phyloP scores from a whole-genome alignment of 92 coral and sea anemone species.

The Desmophyllum pertusum region DNA sequence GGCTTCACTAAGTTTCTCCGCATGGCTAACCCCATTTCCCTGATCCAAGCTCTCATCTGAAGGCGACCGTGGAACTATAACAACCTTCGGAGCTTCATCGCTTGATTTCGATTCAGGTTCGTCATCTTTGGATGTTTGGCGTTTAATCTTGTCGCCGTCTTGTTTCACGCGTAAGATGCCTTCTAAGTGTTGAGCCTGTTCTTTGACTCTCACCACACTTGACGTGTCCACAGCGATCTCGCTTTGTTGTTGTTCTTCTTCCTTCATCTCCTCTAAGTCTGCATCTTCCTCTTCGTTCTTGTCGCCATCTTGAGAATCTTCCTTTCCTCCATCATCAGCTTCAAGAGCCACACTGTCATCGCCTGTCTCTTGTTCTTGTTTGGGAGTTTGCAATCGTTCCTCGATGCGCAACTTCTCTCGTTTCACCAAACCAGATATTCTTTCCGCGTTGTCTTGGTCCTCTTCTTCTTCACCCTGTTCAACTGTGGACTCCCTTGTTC shows the following conservation, averaged over 20 bases:
- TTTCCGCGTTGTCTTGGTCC: constrained; percentile 11
- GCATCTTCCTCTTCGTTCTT: neutral
- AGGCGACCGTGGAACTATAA: constrained; percentile 33
- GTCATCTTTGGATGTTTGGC: constrained; percentile 27
- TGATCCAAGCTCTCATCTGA: neutral
- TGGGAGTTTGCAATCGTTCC: constrained; percentile 24
- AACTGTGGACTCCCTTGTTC: neutral
- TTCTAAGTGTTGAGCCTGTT: constrained; percentile 84
- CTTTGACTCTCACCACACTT: constrained; percentile 79
- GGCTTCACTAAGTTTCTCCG: constrained; percentile 3
- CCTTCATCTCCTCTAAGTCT: neutral
- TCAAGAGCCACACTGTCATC: neutral
- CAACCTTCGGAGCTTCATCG: constrained; percentile 27
- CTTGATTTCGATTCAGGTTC: neutral
- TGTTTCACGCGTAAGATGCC: constrained; percentile 72
- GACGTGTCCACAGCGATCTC: constrained; percentile 70
- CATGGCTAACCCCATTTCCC: neutral
- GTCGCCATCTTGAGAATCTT: neutral
- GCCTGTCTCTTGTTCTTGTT: neutral
- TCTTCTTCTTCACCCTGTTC: constrained; percentile 20
- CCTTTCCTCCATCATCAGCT: neutral
- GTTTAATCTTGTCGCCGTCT: constrained; percentile 47
- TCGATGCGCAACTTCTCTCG: constrained; percentile 60
- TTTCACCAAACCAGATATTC: constrained; percentile 48
- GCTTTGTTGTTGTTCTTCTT: neutral